A percentile compares a stretch with the other conserved stretches of the same genome.
Evolutionary conservation across 2,797 vertebrate species (phyloP).

Genomic region (Psittacula echo): DNA sequence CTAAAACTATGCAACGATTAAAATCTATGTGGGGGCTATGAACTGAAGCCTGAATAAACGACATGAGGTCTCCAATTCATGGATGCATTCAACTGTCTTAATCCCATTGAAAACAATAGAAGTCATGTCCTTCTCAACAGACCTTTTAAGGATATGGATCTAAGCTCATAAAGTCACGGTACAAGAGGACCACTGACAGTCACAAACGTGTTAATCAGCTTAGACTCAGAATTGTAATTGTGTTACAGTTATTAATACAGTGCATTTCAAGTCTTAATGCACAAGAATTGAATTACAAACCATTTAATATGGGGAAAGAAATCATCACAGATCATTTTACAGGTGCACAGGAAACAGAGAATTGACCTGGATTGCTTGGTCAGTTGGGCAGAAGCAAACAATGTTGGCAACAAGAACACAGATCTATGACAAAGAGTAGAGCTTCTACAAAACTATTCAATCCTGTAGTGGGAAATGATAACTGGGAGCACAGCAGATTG

Average conservation of each 20-base stretch:
- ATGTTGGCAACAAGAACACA: neutral
- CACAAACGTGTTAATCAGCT: neutral
- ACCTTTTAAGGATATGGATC: neutral
- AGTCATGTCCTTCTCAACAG: neutral
- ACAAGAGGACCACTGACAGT: neutral
- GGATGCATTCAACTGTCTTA: neutral
- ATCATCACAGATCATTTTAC: neutral
- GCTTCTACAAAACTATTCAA: neutral
- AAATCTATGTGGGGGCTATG: neutral
- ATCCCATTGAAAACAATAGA: neutral
- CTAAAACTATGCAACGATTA: neutral
- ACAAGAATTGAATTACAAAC: neutral
- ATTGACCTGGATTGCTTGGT: neutral
- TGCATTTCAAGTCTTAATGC: neutral
- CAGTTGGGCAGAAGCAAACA: accelerated
- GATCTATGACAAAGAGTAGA: neutral
- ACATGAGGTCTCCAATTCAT: neutral
- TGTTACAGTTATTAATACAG: neutral
- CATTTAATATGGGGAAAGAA: neutral
- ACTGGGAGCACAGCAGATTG: neutral
- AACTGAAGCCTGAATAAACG: neutral
- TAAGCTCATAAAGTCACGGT: neutral
- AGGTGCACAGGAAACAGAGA: neutral
- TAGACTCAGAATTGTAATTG: neutral
- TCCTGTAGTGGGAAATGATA: neutral